Evolutionary conservation across 1,140 invertebrate genomes (phyloP).

Genomic region (Orussus abietinus): DNA sequence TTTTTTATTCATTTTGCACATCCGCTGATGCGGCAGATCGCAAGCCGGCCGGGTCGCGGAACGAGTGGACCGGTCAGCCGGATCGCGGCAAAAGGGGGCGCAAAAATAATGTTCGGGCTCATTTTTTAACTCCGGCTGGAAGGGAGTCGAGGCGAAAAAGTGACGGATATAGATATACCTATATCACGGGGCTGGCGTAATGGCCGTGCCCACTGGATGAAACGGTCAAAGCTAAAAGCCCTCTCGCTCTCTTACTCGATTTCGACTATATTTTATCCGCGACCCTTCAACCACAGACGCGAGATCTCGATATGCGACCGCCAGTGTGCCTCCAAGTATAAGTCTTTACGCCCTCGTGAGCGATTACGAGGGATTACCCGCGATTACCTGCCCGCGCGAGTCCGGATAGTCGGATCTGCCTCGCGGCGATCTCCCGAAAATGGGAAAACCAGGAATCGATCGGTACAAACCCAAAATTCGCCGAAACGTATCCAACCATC

Average conservation of each 20-base stretch:
- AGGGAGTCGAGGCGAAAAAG: constrained; percentile 30
- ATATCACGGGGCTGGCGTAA: constrained; percentile 24
- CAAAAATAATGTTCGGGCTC: constrained; percentile 46
- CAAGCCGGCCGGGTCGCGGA: constrained; percentile 32
- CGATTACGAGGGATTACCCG: too few relatives aligned
- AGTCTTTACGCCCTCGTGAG: too few relatives aligned
- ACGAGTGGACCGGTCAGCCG: constrained; percentile 22
- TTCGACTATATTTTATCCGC: constrained; percentile 43
- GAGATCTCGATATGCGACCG: too few relatives aligned
- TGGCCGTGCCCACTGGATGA: constrained; percentile 32
- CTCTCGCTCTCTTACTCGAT: constrained; percentile 38
- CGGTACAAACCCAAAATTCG: too few relatives aligned
- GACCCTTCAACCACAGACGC: constrained; percentile 47
- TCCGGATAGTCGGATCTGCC: too few relatives aligned
- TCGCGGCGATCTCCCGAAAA: too few relatives aligned
- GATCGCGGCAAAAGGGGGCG: constrained; percentile 20
- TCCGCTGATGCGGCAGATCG: constrained; percentile 41
- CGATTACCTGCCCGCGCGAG: too few relatives aligned
- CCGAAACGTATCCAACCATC: too few relatives aligned
- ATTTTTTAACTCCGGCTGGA: constrained; percentile 39
- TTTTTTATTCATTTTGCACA: constrained; percentile 36
- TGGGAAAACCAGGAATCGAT: too few relatives aligned
- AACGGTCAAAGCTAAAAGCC: constrained; percentile 46
- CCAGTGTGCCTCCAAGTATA: too few relatives aligned
- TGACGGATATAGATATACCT: constrained; percentile 37